Base-by-base conservation (phyloP, 2,113 vertebrate genomes). In the Ranitomeya variabilis region DNA sequence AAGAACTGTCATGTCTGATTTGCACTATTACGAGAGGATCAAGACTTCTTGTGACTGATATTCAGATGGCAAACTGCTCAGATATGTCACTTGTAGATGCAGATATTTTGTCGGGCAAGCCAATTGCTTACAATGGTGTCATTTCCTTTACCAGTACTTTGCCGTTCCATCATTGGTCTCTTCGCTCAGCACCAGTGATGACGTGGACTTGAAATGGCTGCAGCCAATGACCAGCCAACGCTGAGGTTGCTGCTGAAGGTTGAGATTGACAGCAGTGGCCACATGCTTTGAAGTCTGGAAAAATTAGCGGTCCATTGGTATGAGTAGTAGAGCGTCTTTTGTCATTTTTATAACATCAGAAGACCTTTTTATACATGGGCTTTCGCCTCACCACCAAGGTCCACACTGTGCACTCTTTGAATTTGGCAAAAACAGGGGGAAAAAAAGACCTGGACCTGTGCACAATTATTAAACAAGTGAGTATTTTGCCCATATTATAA, bases 1-100 rank as follows among this genome's bases (percentile, higher is more conserved):
- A 95, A 96, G 94, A 93, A 94, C 93, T 91, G 93, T 95, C 91
- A 91, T 93, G 94, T 96, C 94, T 96, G 95, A 95, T 96, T 96
- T 97, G 96, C 95, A 97, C 95, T 97, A 95, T 92, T 93, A 94
- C 93, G 94, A 93, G 93, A 93, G 91, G 93, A 93, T 90, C 91
- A 85, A 91, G 95, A 93, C 64, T 69, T 69, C 62, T 67, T 83
- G 62, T 69, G 66, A 69, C 82, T 69, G 9, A 77, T 31, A 77
- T 86, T 77, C 21, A 78, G 73, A 64, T 18, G 59, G 85, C 26
- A 57, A 55, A 55, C 66, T 55, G 82, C 51, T 54, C 37, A 62
- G 14, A n/a, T 60, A 21, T 51, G 6, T 78, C 73, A n/a, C 37
- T 57, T n/a, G 12, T 76, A 7, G 62, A 90, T 91, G 93, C 94